These are phyloP conservation scores for Oenanthe oenanthe DNA, from an alignment of 2,113 vertebrate species.

Conservation along the genomic window DNA sequence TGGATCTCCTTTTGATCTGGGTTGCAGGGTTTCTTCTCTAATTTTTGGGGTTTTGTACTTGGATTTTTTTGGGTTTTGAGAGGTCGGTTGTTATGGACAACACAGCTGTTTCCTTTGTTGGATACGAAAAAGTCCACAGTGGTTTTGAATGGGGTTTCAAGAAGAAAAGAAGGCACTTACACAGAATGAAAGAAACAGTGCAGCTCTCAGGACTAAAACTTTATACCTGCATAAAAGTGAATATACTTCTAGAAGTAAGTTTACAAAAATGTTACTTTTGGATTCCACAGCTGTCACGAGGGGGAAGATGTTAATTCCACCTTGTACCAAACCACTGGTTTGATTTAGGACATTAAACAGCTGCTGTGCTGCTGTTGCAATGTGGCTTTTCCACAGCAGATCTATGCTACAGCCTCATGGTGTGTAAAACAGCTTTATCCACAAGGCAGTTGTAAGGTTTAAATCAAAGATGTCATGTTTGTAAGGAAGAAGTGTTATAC, in stretches of 20 bases:
- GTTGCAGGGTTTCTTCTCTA: neutral
- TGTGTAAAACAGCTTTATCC: neutral
- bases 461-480: neutral
- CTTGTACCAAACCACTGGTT: neutral
- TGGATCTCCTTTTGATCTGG: neutral
- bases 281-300: neutral
- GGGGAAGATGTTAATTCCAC: neutral
- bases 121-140: neutral
- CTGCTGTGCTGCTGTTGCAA: neutral
- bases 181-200: neutral
- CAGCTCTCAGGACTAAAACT: neutral
- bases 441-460: neutral
- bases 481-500: neutral
- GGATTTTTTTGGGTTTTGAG: neutral
- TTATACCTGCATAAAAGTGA: rapidly evolving
- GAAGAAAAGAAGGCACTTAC: neutral
- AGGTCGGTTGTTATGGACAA: neutral
- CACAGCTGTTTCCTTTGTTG: neutral
- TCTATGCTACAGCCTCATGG: neutral
- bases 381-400: neutral
- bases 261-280: neutral
- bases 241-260: neutral
- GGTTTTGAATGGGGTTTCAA: neutral
- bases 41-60: neutral
- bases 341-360: neutral